Percentiles rank a stretch among this genome's conserved stretches.
Conservation (phyloP, 2,797 vertebrate genomes). For the Anas capensis region DNA sequence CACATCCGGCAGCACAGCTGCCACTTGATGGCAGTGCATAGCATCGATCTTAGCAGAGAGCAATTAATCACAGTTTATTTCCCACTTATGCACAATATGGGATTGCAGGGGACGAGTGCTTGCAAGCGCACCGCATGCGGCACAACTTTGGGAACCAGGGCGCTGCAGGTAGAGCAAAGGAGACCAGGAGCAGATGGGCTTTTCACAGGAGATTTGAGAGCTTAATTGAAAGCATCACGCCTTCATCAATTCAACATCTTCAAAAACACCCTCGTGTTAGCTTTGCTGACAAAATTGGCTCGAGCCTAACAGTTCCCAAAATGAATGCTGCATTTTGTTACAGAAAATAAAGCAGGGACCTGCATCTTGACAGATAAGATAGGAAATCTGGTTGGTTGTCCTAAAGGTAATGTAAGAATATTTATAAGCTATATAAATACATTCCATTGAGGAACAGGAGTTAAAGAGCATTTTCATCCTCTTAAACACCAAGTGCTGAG, state of each 20-base stretch:
- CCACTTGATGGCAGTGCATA: conserved; percentile 66
- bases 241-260: background rate
- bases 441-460: background rate
- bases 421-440: background rate
- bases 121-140: background rate
- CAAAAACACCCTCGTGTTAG: background rate
- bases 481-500: background rate
- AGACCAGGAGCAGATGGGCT: background rate
- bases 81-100: background rate
- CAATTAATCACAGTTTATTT: background rate
- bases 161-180: background rate
- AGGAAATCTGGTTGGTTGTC: background rate
- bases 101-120: fast-evolving
- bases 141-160: background rate
- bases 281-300: background rate
- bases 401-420: background rate
- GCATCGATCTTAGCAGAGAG: background rate
- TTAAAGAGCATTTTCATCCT: background rate
- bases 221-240: background rate
- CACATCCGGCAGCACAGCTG: background rate
- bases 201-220: background rate
- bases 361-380: background rate
- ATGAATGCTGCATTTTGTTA: background rate
- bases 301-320: background rate
- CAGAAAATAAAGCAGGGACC: background rate